phyloP scores from a whole-genome alignment of 2,888 invertebrate genomes.

The Apamea monoglypha region DNA sequence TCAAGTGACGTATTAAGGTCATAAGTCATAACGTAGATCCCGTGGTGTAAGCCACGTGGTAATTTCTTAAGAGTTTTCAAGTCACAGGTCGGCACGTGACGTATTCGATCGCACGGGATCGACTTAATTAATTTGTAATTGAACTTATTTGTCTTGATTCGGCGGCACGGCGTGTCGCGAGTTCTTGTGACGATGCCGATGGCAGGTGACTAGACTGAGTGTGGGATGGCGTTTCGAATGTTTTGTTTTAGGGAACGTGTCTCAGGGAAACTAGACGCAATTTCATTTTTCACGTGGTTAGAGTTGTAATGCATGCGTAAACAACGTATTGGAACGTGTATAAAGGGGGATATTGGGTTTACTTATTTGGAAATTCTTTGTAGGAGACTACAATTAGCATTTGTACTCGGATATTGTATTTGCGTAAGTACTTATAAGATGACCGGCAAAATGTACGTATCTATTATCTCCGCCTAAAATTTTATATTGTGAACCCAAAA shows the following conservation, averaged over 20 bases:
- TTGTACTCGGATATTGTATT: background rate
- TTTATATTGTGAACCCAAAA: background rate
- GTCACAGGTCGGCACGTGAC: constrained; percentile 47
- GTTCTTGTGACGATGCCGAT: constrained; percentile 22
- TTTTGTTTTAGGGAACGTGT: constrained; percentile 12
- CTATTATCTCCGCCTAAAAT: background rate
- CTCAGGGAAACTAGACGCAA: background rate
- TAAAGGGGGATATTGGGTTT: background rate
- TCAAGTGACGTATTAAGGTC: constrained; percentile 30
- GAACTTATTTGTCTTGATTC: constrained; percentile 56
- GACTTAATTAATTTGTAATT: constrained; percentile 66
- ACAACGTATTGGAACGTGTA: background rate
- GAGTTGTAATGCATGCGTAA: background rate
- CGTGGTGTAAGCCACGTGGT: constrained; percentile 42
- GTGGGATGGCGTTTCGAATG: constrained; percentile 4
- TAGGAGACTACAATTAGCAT: background rate
- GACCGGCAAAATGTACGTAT: background rate
- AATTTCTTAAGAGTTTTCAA: constrained; percentile 31
- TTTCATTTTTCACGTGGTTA: constrained; percentile 15
- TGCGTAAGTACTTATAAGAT: background rate
- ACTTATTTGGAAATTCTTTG: too few relatives aligned
- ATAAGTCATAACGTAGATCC: constrained; percentile 23
- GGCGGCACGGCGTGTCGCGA: background rate
- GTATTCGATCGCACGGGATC: constrained; percentile 33
- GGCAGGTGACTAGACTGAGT: constrained; percentile 17